phyloP scores from a whole-genome alignment of 2,113 vertebrate species.

The Thamnophis sirtalis region DNA sequence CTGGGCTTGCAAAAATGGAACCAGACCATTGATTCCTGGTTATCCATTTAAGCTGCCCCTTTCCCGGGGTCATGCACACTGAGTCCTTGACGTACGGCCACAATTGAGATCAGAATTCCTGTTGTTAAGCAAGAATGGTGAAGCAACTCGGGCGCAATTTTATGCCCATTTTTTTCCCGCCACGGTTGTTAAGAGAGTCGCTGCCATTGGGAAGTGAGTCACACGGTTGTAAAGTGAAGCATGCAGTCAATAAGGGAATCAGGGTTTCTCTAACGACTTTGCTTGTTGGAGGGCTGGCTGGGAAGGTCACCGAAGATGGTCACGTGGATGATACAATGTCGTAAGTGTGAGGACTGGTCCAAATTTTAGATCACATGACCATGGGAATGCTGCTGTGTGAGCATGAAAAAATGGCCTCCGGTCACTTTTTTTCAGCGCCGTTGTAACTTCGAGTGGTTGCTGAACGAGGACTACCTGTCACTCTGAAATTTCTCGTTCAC shows the following conservation, averaged over 20 bases:
- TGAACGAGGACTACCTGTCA: too few relatives aligned
- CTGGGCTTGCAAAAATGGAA: too few relatives aligned
- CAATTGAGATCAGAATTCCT: not conserved
- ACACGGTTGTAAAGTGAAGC: fast-evolving
- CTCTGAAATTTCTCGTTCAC: not conserved
- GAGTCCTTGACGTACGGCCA: not conserved
- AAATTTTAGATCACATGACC: not conserved
- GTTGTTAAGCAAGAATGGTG: not conserved
- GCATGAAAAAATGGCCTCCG: not conserved
- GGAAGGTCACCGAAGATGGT: not conserved
- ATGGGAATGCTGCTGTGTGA: not conserved
- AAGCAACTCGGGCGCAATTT: not conserved
- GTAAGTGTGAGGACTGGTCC: too few relatives aligned
- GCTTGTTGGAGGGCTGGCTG: not conserved
- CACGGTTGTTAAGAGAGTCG: not conserved
- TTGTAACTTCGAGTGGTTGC: not conserved
- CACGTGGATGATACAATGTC: not conserved
- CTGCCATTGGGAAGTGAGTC: not conserved
- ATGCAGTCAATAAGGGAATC: too few relatives aligned
- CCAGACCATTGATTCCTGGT: too few relatives aligned
- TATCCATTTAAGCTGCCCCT: not conserved
- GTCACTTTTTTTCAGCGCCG: not conserved
- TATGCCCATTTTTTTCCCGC: not conserved
- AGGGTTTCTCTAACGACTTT: not conserved
- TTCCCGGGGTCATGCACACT: fast-evolving